A percentile compares a stretch with the other conserved stretches of the same genome.
phyloP scores from a whole-genome alignment of 2,888 invertebrate species.

The Lamproptera curius region DNA sequence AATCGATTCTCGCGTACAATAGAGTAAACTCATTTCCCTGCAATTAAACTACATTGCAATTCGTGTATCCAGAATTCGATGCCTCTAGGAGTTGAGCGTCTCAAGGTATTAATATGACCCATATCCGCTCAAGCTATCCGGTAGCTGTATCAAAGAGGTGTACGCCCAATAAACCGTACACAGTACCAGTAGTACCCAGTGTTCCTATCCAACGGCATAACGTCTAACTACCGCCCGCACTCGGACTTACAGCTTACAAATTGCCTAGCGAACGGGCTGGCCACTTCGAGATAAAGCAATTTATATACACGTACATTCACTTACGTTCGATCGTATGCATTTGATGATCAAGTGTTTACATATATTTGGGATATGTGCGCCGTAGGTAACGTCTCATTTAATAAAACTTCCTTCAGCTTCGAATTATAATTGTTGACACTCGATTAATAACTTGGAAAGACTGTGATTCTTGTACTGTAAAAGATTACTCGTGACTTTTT shows the following conservation, averaged over 20 bases:
- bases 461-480: no score
- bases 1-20: no score
- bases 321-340: background rate
- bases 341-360: conserved; percentile 5
- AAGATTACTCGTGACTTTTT: no score
- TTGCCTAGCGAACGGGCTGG: conserved; percentile 18
- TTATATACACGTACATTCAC: conserved; percentile 6
- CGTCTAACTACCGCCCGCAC: conserved; percentile 17
- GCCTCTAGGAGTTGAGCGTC: conserved; percentile 10
- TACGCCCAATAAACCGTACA: conserved; percentile 9
- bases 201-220: conserved; percentile 11
- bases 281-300: conserved; percentile 18
- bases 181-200: conserved; percentile 3
- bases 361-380: no score
- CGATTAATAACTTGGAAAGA: no score
- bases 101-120: conserved; percentile 13
- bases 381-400: no score
- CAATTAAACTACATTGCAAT: no score
- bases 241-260: conserved; percentile 22
- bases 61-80: conserved; percentile 4
- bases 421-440: no score
- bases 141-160: conserved; percentile 15
- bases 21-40: no score
- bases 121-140: conserved; percentile 7
- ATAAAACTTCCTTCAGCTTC: no score